Conservation (phyloP, 2,888 invertebrate species). For the Hypsopygia costalis region DNA sequence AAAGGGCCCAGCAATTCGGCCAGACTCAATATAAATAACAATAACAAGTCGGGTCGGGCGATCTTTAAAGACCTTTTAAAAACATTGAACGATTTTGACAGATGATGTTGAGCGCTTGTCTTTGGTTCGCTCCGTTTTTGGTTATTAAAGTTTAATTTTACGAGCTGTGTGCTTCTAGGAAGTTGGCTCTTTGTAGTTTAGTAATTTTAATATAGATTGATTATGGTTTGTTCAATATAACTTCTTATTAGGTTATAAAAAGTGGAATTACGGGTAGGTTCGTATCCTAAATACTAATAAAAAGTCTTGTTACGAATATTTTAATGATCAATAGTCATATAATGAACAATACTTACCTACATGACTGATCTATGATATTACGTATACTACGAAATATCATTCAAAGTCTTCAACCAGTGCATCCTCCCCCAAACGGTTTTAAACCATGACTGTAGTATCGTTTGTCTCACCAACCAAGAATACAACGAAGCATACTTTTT, state of each 20-base stretch:
- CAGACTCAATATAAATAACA: constrained; percentile 75
- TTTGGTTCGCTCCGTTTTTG: constrained; percentile 32
- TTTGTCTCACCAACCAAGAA: too few species aligned
- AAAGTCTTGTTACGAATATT: too few species aligned
- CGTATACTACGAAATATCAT: too few species aligned
- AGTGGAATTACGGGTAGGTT: too few species aligned
- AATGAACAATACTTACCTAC: too few species aligned
- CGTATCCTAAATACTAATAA: too few species aligned
- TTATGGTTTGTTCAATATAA: not conserved
- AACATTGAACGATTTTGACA: constrained; percentile 70
- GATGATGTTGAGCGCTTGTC: constrained; percentile 55
- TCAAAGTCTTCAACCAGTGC: too few species aligned
- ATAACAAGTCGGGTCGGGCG: constrained; percentile 61
- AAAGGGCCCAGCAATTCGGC: constrained; percentile 68
- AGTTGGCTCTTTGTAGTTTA: constrained; percentile 4
- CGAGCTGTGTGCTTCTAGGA: constrained; percentile 3
- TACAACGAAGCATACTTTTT: too few species aligned
- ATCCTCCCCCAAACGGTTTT: too few species aligned
- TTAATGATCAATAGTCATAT: too few species aligned
- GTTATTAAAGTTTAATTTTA: constrained; percentile 9
- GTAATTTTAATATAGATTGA: not conserved
- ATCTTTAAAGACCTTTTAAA: constrained; percentile 60
- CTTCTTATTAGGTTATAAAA: not conserved
- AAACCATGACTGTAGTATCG: too few species aligned
- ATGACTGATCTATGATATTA: too few species aligned